These are phyloP conservation scores for Meleagris gallopavo DNA, from an alignment of 2,113 vertebrate genomes.

Conservation along the genomic window DNA sequence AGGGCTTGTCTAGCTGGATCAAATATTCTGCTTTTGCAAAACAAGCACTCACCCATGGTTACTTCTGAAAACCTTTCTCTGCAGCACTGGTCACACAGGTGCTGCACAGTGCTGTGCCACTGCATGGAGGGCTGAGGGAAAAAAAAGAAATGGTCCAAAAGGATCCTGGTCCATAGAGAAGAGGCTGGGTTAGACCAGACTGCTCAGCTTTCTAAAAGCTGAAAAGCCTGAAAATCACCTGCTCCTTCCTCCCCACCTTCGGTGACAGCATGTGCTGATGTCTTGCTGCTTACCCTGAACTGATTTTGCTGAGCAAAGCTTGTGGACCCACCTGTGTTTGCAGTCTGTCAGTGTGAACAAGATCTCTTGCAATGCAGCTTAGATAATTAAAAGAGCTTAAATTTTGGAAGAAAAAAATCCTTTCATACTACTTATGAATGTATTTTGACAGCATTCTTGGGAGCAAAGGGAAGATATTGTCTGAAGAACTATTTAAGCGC, in stretches of 20 bases:
- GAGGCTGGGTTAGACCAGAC: neutral
- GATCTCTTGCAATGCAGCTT: neutral
- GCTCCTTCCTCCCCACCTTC: neutral
- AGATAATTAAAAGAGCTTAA: neutral
- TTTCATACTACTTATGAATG: neutral
- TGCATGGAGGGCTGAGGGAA: rapidly evolving
- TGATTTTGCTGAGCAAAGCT: neutral
- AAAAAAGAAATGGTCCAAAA: neutral
- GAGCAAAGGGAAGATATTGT: neutral
- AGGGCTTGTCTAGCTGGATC: neutral
- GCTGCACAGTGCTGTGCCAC: too few relatives aligned
- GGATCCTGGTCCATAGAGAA: neutral
- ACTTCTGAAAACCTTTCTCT: neutral
- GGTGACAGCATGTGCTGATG: neutral
- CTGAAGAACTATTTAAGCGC: neutral
- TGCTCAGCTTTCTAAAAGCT: neutral
- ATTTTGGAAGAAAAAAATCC: neutral
- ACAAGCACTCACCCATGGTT: rapidly evolving
- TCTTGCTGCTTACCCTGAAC: neutral
- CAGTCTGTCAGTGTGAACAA: neutral
- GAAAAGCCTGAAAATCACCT: neutral
- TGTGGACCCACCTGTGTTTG: neutral
- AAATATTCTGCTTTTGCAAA: neutral
- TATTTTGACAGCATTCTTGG: neutral
- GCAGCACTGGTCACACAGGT: neutral